Conservation (phyloP, 2,113 vertebrate species). For the Sturnus vulgaris region DNA sequence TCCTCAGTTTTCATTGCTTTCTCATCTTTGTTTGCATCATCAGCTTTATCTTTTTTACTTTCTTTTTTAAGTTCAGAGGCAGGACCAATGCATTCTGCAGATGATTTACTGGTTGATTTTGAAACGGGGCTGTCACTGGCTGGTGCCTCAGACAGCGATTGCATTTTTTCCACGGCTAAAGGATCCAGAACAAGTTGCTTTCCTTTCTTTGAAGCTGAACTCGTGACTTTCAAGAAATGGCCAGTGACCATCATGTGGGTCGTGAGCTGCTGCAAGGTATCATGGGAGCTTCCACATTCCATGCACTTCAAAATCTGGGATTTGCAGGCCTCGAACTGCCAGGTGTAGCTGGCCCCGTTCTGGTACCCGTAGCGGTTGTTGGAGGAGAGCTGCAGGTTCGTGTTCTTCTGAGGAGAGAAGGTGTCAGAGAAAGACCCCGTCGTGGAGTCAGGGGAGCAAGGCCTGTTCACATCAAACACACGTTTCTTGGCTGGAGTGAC, state of each 20-base stretch:
- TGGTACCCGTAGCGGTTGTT: conserved; percentile 96
- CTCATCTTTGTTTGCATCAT: conserved; percentile 67
- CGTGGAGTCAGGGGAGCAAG: conserved; percentile 94
- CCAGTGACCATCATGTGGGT: conserved; percentile 99
- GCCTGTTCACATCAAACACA: conserved; percentile 88
- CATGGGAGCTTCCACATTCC: conserved; percentile 97
- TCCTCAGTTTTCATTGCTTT: conserved; percentile 83
- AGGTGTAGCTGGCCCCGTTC: conserved; percentile 96
- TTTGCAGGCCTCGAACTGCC: conserved; percentile 99
- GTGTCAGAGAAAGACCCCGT: conserved; percentile 84
- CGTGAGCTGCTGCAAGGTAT: conserved; percentile 95
- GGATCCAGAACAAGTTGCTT: conserved; percentile 95
- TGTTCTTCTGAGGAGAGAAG: conserved; percentile 80
- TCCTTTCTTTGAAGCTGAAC: conserved; percentile 96
- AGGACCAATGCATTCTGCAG: conserved; percentile 74
- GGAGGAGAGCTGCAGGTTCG: conserved; percentile 76
- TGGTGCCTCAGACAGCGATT: conserved; percentile 82
- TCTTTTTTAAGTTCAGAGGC: conserved; percentile 81
- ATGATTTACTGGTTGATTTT: conserved; percentile 78
- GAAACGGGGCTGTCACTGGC: conserved; percentile 68
- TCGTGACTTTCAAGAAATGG: conserved; percentile 97
- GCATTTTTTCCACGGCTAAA: conserved; percentile 93
- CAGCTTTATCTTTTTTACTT: conserved; percentile 76
- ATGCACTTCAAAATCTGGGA: conserved; percentile 98
- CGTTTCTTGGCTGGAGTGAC: conserved; percentile 92